Base-by-base conservation (phyloP, 1,140 invertebrate species). In the Bombus turneri region DNA sequence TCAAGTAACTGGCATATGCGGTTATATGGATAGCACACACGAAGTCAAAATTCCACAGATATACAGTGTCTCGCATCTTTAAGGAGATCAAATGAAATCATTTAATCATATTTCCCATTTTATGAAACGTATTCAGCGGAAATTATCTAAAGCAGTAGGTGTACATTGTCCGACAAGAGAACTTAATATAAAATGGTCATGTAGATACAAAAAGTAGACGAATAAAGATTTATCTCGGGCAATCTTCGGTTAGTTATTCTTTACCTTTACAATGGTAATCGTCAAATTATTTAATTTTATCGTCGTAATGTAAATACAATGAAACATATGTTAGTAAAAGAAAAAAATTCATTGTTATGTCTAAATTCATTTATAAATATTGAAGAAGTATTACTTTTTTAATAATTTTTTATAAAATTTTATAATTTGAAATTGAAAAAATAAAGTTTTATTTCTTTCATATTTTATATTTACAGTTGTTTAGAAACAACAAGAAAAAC, bases 1-100 rank as follows among this genome's bases (percentile, higher is more conserved):
- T 41, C 86, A 71, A 47, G 64, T 92, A 2, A 86, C 71, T 18
- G 92, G 92, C 12, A 3, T 93, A 12, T 93, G 92, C 53, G 91
- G 91, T 74, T 75, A 86, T 31, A 84, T 93, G 85, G 85, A 90
- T 25, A 86, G 79, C 59, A 84, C 22, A 22, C 86, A 91, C 71
- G 75, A 80, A 83, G 39, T 68, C 25, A 72, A 68, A 71, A 34
- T 86, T 76, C 83, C 83, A 25, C 76, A 83, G 13, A 18, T 89
- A 31, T 82, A 90, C 39, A 87, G 57, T 18, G 39, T 43, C 13
- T 8, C 64, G 6, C 41, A 76, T 53, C 28, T 89, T 53, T 89
- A 78, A 89, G 31, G 4, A 47, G 37, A 41, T 78, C 12, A 28
- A 57, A 43, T 1, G 3, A 43, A 69, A 57, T 69, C 73, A 57